Percentiles rank a stretch among this genome's conserved stretches.
These are phyloP conservation scores for Amphipoea lucens DNA, from an alignment of 2,888 invertebrate genomes.

Conservation along the genomic window DNA sequence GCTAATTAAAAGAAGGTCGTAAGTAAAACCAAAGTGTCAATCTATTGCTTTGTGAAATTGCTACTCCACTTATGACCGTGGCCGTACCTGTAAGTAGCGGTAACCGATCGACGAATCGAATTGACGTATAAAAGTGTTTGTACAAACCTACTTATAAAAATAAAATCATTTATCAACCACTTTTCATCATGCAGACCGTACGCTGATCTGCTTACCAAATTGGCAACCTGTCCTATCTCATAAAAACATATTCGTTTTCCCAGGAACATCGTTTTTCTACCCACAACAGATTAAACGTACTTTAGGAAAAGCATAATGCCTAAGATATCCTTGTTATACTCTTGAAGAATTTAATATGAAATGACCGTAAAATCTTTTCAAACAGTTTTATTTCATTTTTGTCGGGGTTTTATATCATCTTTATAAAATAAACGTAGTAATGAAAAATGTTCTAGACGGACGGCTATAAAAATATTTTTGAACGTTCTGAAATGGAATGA, in stretches of 20 bases:
- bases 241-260: neutral
- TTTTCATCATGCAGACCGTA: neutral
- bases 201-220: neutral
- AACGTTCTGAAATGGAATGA: conserved; percentile 5
- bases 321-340: conserved; percentile 8
- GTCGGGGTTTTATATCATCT: conserved; percentile 38
- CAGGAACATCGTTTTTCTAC: neutral
- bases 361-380: conserved; percentile 39
- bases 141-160: neutral
- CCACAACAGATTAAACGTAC: neutral
- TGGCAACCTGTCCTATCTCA: neutral
- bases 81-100: neutral
- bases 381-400: conserved; percentile 37
- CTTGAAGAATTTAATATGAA: conserved; percentile 55
- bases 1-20: no score
- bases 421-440: conserved; percentile 46
- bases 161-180: neutral
- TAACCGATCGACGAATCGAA: neutral
- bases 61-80: no score
- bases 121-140: neutral
- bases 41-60: no score
- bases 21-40: no score
- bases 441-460: conserved; percentile 23
- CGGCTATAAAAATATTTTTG: conserved; percentile 14
- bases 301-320: neutral